These are phyloP conservation scores for Calliphora vicina DNA, from an alignment of 1,140 invertebrate genomes.

Conservation along the genomic window DNA sequence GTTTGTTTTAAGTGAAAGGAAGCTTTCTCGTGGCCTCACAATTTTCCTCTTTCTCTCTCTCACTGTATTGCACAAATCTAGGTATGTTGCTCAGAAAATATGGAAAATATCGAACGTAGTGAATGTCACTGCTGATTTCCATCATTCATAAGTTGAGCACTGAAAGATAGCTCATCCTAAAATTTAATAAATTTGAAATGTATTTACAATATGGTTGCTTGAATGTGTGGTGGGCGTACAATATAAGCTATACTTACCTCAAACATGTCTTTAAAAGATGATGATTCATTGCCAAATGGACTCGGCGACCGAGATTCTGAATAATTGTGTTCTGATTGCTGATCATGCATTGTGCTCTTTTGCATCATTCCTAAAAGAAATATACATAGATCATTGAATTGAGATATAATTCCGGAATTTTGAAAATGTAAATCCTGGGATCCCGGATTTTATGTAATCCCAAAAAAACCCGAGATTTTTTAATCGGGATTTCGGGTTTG, in stretches of 20 bases:
- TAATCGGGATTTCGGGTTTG: too few relatives aligned
- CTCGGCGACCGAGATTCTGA: constrained; percentile 29
- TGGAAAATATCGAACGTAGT: constrained; percentile 22
- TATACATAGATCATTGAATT: too few relatives aligned
- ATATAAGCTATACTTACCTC: neutral
- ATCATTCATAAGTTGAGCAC: constrained; percentile 29
- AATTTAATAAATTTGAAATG: neutral
- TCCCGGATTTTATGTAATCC: too few relatives aligned
- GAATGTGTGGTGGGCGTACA: too few relatives aligned
- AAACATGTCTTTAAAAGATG: constrained; percentile 28
- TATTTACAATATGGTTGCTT: too few relatives aligned
- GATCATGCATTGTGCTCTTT: constrained; percentile 31
- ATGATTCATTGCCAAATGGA: constrained; percentile 29
- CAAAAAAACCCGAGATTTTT: too few relatives aligned
- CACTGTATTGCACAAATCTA: constrained; percentile 29
- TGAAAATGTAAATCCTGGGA: too few relatives aligned
- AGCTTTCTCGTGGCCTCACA: too few relatives aligned
- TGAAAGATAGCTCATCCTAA: constrained; percentile 28
- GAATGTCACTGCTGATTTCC: constrained; percentile 32
- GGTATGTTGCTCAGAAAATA: constrained; percentile 31
- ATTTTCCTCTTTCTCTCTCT: neutral
- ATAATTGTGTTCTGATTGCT: constrained; percentile 20
- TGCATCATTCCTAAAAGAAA: constrained; percentile 22
- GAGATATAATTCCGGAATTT: too few relatives aligned
- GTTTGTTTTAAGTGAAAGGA: neutral